Percentiles rank a stretch among this genome's conserved stretches.
Conservation (phyloP, 1,140 invertebrate species). For the Nasonia longicornis region DNA sequence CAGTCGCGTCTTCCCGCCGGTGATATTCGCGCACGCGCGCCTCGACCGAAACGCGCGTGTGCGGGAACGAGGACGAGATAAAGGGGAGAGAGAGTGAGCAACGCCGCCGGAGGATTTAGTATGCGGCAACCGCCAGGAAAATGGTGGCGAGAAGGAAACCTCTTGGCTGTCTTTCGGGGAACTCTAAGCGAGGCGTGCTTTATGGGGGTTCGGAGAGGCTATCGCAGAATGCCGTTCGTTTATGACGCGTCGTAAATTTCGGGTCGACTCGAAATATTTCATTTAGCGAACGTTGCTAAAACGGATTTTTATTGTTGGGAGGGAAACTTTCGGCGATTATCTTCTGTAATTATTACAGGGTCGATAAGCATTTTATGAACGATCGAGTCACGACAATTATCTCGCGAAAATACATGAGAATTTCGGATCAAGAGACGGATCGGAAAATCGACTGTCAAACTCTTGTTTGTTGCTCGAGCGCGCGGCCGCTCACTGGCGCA, state of each 20-base stretch:
- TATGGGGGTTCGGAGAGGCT: neutral
- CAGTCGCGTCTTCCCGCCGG: neutral
- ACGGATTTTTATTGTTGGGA: neutral
- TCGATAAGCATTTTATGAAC: neutral
- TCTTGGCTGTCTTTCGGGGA: neutral
- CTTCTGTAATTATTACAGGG: neutral
- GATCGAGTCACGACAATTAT: neutral
- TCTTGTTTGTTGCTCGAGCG: neutral
- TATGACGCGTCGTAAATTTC: neutral
- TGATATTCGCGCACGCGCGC: neutral
- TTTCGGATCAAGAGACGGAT: neutral
- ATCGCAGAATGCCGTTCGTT: neutral
- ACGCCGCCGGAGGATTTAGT: slow-evolving; percentile 39
- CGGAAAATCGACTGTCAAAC: neutral
- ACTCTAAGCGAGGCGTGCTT: neutral
- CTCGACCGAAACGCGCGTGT: too few species aligned
- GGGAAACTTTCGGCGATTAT: neutral
- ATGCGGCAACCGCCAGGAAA: slow-evolving; percentile 31
- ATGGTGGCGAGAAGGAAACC: slow-evolving; percentile 36
- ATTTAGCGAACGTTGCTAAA: too few species aligned
- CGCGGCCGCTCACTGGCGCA: neutral
- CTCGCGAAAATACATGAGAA: neutral
- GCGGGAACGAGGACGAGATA: slow-evolving; percentile 28
- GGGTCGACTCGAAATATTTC: too few species aligned
- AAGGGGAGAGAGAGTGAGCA: slow-evolving; percentile 13